Evolutionary conservation across 1,140 invertebrate genomes (phyloP), one percentile per base, ranked within the genome.

Genomic region (Branchinecta lindahli): DNA sequence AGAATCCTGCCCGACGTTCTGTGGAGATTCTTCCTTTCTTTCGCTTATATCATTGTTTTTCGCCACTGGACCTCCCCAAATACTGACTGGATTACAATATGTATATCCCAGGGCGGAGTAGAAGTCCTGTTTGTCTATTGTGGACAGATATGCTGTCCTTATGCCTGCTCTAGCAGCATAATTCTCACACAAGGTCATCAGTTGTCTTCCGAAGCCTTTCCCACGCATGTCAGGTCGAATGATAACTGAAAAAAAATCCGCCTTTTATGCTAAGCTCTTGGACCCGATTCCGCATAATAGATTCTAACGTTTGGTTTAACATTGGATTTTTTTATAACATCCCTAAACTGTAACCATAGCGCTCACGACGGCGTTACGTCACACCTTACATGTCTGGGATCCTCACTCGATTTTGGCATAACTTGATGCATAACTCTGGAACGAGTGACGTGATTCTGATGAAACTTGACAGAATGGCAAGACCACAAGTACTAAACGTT

Each of bases 41-140:
- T 3, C 18, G 52, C 33, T 33, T 33, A 33, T 33, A 33, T 12
- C 52, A 61, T 61, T 20, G 18, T 61, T 61, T 2, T 20, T 61
- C 12, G 52, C 18, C 12, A 20, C 12, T 15, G 52, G 52, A 61
- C 2, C 18, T 15, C 52, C 52, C 52, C 52, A 61, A 61, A 61
- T 61, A 61, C 44, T 66, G 33, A 72, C 68, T 4, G 71, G 71
- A 33, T 66, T 18, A 47, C 71, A 72, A 44, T 69, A 66, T 66
- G 67, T 44, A 46, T 72, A 72, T 3, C 71, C 71, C 18, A 72
- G 8, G 65, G 46, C 46, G 8, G 10, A 18, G 45, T 72, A 72
- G 12, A 72, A 72, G 45, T 46, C 21, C 33, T 72, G 71, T 66
- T 72, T 69, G 65, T 72, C 71, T 33, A 69, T 68, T 21, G 71